Base-by-base conservation (phyloP, 2,113 vertebrate genomes). In the Donacobius atricapilla region DNA sequence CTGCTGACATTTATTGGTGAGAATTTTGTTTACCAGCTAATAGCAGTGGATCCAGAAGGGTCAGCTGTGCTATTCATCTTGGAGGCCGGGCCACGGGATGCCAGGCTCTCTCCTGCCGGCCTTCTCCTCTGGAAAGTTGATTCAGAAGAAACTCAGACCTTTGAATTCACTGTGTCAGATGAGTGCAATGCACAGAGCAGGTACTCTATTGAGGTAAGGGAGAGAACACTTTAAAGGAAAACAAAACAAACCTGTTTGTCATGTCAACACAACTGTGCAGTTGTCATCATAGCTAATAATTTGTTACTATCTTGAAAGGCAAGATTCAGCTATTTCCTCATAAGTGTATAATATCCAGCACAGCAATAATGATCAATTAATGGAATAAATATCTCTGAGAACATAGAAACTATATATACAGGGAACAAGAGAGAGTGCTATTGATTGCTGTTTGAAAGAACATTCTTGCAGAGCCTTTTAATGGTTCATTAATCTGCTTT, bases 11-110 rank as follows among this genome's bases (percentile, higher is more conserved):
- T 99, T 77, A 86, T 96, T 39, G 97, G 97, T 48, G 98, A 98
- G 97, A 98, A 98, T 94, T 99, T 99, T 91, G 98, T 99, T 96
- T 98, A 98, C 97, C 98, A 98, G 97, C 95, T 98, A 22, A 83
- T 95, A 15, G 98, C 98, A 4, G 97, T 76, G 9, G 98, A 98
- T 96, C 98, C 98, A 0, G 98, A 98, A 95, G 98, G 98, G 73
- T 99, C 98, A 3, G 98, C 98, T 4, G 96, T 98, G 44, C 97
- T 98, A 45, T 98, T 99, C 96, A 71, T 97, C 93, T 93, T 98
- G 87, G 98, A 98, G 93, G 89, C 94, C 19, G 98, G 98, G 16
- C 98, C 98, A 7, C 64, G 47, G 16, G 98, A 93, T 35, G 97
- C 98, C 60, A 94, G 95, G 73, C 94, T 71, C 92, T 98, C 61